Base-by-base conservation (phyloP, 2,888 invertebrate species). In the Laspeyria flexula region DNA sequence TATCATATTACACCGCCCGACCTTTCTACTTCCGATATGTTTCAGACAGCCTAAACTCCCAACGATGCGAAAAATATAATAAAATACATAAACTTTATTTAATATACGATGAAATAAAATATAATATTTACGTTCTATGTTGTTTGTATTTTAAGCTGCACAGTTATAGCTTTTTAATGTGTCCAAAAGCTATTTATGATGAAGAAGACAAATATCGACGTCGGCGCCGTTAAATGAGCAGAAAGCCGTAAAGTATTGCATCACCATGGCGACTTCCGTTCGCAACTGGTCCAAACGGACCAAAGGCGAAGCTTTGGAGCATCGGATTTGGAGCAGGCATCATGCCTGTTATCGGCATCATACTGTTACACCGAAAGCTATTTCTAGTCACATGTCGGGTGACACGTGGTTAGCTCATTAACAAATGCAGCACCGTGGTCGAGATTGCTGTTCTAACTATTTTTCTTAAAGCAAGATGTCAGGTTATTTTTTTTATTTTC, bases 171-270 rank as follows among this genome's bases (percentile, higher is more conserved):
- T 16, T 27, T 18, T 40, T 31, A 15, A 13, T 9, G 33, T 34
- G 29, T 33, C 6, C 23, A 55, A 43, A 49, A 30, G 25, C 29
- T 46, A 39, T 61, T 55, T 44, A 68, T 15, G 61, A 51, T 13
- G 23, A 35, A 46, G 42, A 43, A 55, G 52, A 57, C 55, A 58
- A 62, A 67, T 21, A 58, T 54, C 41, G 27, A 50, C 29, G 53
- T 30, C 45, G 52, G 49, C 43, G 39, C 45, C 50, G 46, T 50
- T 37, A 53, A 61, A 43, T 54, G 48, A 44, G 44, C 52, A 57
- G 60, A 69, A 55, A 71, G 58, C 51, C 54, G 50, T 70, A 66
- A 68, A 64, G 60, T 34, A 65, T 69, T 69, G 57, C 72, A 60
- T 69, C 71, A 55, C 49, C 30, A 16, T 9, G 43, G 47, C 49